These are phyloP conservation scores for Harpagus bidentatus DNA, from an alignment of 2,113 vertebrate species.

Conservation along the genomic window DNA sequence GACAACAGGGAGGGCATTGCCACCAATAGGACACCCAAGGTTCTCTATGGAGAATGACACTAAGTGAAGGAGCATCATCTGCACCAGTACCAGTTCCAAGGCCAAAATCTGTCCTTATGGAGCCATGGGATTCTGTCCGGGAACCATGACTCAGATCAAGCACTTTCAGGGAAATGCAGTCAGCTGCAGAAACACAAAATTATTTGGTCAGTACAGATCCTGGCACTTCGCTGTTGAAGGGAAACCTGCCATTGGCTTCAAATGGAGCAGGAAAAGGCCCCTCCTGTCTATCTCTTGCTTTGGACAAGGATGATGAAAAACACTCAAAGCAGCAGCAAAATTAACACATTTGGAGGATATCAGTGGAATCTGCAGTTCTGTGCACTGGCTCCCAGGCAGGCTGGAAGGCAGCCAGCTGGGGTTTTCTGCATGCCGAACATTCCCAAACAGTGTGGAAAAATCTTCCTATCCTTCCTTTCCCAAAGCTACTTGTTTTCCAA, in stretches of 20 bases:
- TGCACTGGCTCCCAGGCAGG: neutral
- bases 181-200: neutral
- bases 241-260: neutral
- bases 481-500: neutral
- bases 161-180: neutral
- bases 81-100: neutral
- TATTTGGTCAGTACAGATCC: neutral
- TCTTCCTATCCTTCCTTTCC: neutral
- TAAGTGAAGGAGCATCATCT: neutral
- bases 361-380: neutral
- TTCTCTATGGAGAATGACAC: neutral
- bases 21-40: neutral
- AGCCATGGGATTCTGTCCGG: neutral
- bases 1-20: neutral
- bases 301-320: neutral
- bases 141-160: too few relatives aligned
- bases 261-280: neutral
- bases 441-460: neutral
- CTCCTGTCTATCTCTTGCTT: neutral
- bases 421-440: neutral
- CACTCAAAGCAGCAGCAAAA: neutral
- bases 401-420: neutral
- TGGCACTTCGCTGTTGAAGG: neutral
- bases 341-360: neutral
- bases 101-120: neutral